Percentiles rank a stretch among this genome's conserved stretches.
Evolutionary conservation across 2,797 vertebrate species (phyloP).

Genomic region (Schizothorax lantsangensis): DNA sequence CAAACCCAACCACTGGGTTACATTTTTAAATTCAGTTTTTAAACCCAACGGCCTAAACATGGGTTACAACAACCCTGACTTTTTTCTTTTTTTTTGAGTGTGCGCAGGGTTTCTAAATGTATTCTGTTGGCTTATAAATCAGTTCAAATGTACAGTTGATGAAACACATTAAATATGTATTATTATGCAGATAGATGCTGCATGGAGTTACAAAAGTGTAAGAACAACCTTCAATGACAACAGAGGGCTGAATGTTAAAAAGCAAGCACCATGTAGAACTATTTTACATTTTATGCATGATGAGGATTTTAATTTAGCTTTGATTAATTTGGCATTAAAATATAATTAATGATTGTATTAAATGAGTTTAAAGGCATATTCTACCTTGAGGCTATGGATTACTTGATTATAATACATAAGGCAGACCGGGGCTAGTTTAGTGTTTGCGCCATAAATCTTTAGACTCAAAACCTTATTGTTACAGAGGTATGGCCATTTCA

Average conservation of each 20-base stretch:
- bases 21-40: not conserved
- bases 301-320: not conserved
- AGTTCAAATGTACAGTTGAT: not conserved
- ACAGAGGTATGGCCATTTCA: not conserved
- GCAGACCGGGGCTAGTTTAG: not conserved
- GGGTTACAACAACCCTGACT: no score
- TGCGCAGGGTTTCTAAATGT: not conserved
- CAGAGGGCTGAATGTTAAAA: not conserved
- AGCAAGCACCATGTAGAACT: not conserved
- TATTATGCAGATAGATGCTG: not conserved
- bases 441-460: not conserved
- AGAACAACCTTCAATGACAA: not conserved
- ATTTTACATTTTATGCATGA: constrained; percentile 3
- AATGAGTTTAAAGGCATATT: not conserved
- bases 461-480: not conserved
- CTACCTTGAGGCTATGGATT: not conserved
- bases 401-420: not conserved
- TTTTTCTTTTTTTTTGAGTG: no score
- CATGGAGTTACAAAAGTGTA: not conserved
- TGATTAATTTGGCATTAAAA: not conserved
- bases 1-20: not conserved
- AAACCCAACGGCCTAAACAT: not conserved
- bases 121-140: not conserved
- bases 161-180: not conserved
- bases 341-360: not conserved